Conservation (phyloP, 1,140 invertebrate species). For the Panonychus citri region DNA sequence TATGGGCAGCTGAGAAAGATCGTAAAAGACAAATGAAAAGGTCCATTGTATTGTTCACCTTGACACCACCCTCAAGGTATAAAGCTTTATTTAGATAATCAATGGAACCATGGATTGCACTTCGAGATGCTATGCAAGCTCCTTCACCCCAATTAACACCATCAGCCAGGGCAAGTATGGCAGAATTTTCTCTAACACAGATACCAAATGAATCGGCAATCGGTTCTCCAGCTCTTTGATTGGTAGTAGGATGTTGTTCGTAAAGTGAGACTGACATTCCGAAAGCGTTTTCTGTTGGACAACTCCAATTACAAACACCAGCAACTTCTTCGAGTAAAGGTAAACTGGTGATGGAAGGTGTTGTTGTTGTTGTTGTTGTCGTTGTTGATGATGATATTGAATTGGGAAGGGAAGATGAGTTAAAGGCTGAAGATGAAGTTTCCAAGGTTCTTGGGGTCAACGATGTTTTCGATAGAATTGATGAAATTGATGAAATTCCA, state of each 20-base stretch:
- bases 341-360: background rate
- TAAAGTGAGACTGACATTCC: slow-evolving; percentile 44
- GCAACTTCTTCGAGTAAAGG: slow-evolving; percentile 25
- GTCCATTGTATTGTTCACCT: slow-evolving; percentile 30
- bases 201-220: slow-evolving; percentile 75
- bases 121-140: slow-evolving; percentile 59
- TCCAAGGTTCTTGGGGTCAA: background rate
- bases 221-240: slow-evolving; percentile 48
- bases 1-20: slow-evolving; percentile 65
- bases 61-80: slow-evolving; percentile 25
- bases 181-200: slow-evolving; percentile 48
- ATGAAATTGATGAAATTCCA: no score
- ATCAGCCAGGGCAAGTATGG: slow-evolving; percentile 60
- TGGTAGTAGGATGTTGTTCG: slow-evolving; percentile 49
- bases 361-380: background rate
- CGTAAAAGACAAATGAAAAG: slow-evolving; percentile 52
- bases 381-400: background rate
- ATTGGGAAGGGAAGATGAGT: no score
- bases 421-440: no score
- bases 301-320: slow-evolving; percentile 41
- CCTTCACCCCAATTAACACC: slow-evolving; percentile 85
- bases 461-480: background rate
- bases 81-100: slow-evolving; percentile 57
- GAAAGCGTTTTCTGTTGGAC: slow-evolving; percentile 36
- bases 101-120: slow-evolving; percentile 62